Percentiles rank a stretch among this genome's conserved stretches.
Evolutionary conservation across 2,888 invertebrate genomes (phyloP).

Genomic region (Parnassius mnemosyne): DNA sequence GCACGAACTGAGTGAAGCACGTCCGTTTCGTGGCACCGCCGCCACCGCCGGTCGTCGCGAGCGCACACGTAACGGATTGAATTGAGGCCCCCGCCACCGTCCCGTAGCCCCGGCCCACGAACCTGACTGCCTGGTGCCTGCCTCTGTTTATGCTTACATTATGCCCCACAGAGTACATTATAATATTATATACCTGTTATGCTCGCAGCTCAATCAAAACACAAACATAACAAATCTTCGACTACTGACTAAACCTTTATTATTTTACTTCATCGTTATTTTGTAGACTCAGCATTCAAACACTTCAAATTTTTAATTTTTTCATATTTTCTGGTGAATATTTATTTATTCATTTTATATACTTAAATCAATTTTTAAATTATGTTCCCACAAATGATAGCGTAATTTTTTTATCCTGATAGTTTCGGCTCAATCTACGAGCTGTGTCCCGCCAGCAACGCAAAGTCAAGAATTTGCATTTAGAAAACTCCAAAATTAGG

Average conservation of each 20-base stretch:
- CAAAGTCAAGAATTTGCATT: no score
- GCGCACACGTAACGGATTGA: conserved; percentile 66
- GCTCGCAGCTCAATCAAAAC: conserved; percentile 19
- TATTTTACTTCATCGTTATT: conserved; percentile 12
- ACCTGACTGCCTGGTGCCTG: conserved; percentile 44
- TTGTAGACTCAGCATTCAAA: background rate
- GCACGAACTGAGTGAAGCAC: conserved; percentile 80
- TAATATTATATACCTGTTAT: background rate
- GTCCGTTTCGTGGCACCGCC: conserved; percentile 71
- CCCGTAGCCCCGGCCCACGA: conserved; percentile 43
- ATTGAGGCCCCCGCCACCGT: conserved; percentile 53
- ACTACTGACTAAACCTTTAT: conserved; percentile 6
- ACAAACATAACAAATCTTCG: conserved; percentile 12
- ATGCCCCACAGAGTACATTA: no score
- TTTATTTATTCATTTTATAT: no score
- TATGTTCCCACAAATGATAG: no score
- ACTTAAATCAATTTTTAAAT: no score
- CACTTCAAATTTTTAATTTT: no score
- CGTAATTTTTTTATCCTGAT: no score
- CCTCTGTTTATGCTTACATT: background rate
- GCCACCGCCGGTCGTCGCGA: conserved; percentile 46
- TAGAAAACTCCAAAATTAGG: no score
- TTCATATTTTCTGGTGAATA: no score
- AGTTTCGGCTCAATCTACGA: no score
- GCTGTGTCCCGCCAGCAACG: no score